A percentile compares a stretch with the other conserved stretches of the same genome.
Evolutionary conservation across 2,888 invertebrate genomes (phyloP).

Genomic region (Hirtodrosophila histrioides): DNA sequence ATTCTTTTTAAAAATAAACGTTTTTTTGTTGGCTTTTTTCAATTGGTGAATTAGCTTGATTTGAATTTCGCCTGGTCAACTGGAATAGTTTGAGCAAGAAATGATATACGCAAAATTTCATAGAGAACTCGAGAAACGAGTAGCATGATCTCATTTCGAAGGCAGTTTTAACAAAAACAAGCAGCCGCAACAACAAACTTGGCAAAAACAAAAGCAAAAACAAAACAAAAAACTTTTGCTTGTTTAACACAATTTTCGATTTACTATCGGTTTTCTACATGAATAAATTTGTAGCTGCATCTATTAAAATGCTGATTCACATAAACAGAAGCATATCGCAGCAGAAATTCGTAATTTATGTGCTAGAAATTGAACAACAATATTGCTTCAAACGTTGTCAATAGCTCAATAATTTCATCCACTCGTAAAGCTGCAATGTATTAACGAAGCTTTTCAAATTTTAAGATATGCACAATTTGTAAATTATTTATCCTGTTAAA

Average conservation of each 20-base stretch:
- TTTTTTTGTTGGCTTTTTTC: too few relatives aligned
- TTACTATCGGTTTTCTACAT: slow-evolving; percentile 12
- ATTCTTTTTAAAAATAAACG: too few relatives aligned
- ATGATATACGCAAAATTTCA: slow-evolving; percentile 1
- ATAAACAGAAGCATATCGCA: too few relatives aligned
- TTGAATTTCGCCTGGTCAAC: slow-evolving; percentile 9
- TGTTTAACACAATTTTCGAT: slow-evolving; percentile 44
- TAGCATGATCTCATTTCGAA: slow-evolving; percentile 47
- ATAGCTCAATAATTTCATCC: too few relatives aligned
- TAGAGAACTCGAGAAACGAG: slow-evolving; percentile 12
- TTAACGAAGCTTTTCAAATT: too few relatives aligned
- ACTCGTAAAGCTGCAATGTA: too few relatives aligned
- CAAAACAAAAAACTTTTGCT: slow-evolving; percentile 29
- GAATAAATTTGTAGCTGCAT: slow-evolving; percentile 11
- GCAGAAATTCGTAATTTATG: too few relatives aligned
- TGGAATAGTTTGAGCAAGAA: not conserved
- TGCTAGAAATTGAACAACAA: too few relatives aligned
- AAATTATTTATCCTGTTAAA: too few relatives aligned
- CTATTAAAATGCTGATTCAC: not conserved
- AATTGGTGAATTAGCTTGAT: slow-evolving; percentile 23
- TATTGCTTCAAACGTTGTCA: too few relatives aligned
- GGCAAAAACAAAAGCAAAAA: slow-evolving; percentile 1
- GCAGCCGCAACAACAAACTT: slow-evolving; percentile 2
- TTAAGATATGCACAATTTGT: too few relatives aligned
- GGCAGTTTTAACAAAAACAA: slow-evolving; percentile 32